A percentile compares a stretch with the other conserved stretches of the same genome.
phyloP scores from a whole-genome alignment of 2,113 vertebrate species.

The Podiceps cristatus region DNA sequence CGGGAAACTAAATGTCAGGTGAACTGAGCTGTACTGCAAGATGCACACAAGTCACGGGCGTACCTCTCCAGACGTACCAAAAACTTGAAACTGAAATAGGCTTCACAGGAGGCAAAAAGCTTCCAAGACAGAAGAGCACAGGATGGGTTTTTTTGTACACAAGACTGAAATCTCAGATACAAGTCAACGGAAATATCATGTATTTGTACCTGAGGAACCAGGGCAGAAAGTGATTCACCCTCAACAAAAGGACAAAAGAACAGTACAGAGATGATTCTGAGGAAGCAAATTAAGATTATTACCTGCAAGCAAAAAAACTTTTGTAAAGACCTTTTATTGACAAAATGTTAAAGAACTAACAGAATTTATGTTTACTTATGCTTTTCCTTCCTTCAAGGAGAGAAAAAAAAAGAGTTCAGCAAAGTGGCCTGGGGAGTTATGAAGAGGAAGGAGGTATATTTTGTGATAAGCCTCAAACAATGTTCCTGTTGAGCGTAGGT shows the following conservation, averaged over 20 bases:
- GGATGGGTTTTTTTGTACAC: fast-evolving
- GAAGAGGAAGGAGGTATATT: not conserved
- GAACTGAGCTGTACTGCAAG: not conserved
- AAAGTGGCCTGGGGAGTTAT: not conserved
- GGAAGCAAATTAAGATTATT: not conserved
- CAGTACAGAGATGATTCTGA: not conserved
- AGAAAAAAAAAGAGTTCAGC: not conserved
- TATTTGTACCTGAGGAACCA: not conserved
- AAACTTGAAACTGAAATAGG: not conserved
- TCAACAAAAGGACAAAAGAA: not conserved
- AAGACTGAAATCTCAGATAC: not conserved
- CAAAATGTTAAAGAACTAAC: not conserved
- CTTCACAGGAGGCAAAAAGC: not conserved
- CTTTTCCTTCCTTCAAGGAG: not conserved
- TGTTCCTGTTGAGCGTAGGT: slow-evolving; percentile 5
- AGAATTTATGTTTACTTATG: not conserved
- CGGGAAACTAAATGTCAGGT: not conserved
- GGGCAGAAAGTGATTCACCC: not conserved
- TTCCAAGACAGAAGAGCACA: not conserved
- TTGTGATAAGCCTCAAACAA: slow-evolving; percentile 46
- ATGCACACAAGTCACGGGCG: fast-evolving
- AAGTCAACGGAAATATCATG: not conserved
- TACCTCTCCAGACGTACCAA: not conserved
- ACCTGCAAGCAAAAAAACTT: not conserved
- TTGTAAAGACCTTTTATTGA: not conserved